These are phyloP conservation scores for Phasianus colchicus DNA, from an alignment of 2,113 vertebrate genomes.

Conservation along the genomic window DNA sequence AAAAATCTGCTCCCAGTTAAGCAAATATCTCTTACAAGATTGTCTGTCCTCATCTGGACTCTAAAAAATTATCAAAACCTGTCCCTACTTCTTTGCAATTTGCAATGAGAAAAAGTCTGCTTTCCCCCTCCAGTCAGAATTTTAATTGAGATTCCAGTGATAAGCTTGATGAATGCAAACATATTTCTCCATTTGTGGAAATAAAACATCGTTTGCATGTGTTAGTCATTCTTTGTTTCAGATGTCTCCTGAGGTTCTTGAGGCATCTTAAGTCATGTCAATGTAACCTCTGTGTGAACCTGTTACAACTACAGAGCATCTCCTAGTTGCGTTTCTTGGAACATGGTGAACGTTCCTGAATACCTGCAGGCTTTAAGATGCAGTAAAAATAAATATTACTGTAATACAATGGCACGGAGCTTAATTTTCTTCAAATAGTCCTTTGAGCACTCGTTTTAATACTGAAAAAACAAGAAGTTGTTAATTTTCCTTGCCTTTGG, in stretches of 20 bases:
- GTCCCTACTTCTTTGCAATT: neutral
- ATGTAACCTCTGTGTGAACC: slow-evolving; percentile 31
- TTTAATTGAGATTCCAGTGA: neutral
- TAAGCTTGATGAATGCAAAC: neutral
- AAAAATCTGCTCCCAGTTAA: neutral
- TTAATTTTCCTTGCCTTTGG: slow-evolving; percentile 8
- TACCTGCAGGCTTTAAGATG: slow-evolving; percentile 16
- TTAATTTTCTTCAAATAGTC: slow-evolving; percentile 42
- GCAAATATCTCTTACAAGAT: neutral
- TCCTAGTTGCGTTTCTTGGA: slow-evolving; percentile 3
- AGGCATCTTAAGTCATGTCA: neutral
- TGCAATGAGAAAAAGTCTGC: neutral
- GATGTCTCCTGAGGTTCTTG: neutral
- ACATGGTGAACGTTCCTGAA: neutral
- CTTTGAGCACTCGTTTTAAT: neutral
- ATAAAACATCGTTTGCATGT: neutral
- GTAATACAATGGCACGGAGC: neutral
- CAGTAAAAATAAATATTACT: slow-evolving; percentile 24
- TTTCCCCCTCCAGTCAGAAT: neutral
- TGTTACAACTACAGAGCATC: neutral
- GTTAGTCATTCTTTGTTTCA: slow-evolving; percentile 35
- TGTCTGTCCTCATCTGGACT: neutral
- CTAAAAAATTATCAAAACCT: neutral
- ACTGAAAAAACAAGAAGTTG: neutral
- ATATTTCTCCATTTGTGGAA: neutral